Evolutionary conservation across 2,888 invertebrate species (phyloP), one percentile per base, ranked within the genome.

Genomic region (Nematopogon swammerdamellus): DNA sequence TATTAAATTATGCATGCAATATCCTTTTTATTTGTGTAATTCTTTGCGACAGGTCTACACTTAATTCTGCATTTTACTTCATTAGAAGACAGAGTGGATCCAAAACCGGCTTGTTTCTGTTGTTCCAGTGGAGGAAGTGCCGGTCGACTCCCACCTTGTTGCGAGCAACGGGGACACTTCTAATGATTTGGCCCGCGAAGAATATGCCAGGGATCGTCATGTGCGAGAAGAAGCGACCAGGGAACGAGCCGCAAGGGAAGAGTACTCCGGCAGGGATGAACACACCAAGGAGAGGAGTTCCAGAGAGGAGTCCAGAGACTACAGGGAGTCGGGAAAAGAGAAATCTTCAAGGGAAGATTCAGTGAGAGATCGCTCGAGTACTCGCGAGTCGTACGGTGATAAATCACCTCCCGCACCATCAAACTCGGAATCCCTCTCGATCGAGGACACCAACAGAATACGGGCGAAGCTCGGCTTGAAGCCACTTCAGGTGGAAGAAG

Each of bases 391-490:
- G 18, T 11, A n/a, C n/a, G 46, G 4, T 16, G 25, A 20, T 14
- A 46, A 17, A 16, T 19, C 19, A 29, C 42, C 42, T 11, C 18
- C 18, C 18, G 36, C 18, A 10, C 51, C 44, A 57, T 58, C 11
- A 51, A 53, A 3, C 51, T 46, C 8, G 8, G 36, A 36, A 6
- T 36, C 36, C 36, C 73, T 94, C 17, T 92, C 93, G 1, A 82
- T 95, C 46, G 88, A 88, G 49, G 93, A 92, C 59, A 93, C 92
- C 4, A 97, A 97, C 71, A 90, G 88, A 57, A 73, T 99, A 11
- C 82, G 98, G 60, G 92, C 92, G 1, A 95, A 96, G 67, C 82
- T 99, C 19, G 98, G 98, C 1, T 77, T 98, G 30, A 96, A 95
- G 64, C 98, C 97, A 0, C 75, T 98, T 3, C 91, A 95, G 60